Percentiles rank a stretch among this genome's conserved stretches.
Conservation (phyloP, 2,888 invertebrate genomes). For the Cosmia trapezina region DNA sequence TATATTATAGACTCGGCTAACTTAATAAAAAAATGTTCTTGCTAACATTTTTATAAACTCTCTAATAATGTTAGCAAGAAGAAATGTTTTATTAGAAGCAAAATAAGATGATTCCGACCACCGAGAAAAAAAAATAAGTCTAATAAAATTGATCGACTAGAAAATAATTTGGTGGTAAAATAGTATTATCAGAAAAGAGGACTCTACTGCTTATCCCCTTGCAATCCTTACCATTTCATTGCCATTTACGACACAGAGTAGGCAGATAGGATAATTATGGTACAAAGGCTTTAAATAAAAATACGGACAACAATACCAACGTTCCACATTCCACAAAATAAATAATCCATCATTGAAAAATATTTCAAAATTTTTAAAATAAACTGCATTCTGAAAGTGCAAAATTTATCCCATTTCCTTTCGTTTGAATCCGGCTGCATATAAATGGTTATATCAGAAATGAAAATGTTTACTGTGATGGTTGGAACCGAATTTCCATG, state of each 20-base stretch:
- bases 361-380: constrained; percentile 43
- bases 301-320: too few relatives aligned
- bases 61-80: too few relatives aligned
- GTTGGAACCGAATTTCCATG: constrained; percentile 15
- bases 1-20: too few relatives aligned
- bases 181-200: neutral
- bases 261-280: too few relatives aligned
- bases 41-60: too few relatives aligned
- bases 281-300: neutral
- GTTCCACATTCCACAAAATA: neutral
- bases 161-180: neutral
- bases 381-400: constrained; percentile 52
- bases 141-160: too few relatives aligned
- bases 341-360: neutral
- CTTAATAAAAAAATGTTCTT: too few relatives aligned
- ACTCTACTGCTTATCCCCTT: neutral
- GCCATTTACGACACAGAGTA: neutral
- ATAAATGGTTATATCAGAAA: constrained; percentile 64
- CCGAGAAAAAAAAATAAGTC: too few relatives aligned
- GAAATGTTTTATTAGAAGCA: too few relatives aligned
- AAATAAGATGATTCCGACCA: too few relatives aligned
- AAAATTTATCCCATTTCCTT: constrained; percentile 68
- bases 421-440: constrained; percentile 65
- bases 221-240: neutral
- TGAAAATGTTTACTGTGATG: constrained; percentile 61